Conservation (phyloP, 1,140 invertebrate species). For the Cherax destructor region DNA sequence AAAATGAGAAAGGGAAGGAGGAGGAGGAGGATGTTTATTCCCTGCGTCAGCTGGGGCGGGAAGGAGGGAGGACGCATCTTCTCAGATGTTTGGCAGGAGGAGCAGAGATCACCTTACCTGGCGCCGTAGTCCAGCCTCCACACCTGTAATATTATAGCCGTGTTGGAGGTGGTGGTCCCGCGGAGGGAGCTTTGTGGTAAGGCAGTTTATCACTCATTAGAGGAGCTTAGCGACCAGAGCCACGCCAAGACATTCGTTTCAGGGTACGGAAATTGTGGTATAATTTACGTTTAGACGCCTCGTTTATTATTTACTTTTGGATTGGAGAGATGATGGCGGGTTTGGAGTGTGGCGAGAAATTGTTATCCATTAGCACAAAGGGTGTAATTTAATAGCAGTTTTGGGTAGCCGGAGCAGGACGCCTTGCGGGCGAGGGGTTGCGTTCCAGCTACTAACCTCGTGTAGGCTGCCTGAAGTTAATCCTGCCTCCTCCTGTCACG, state of each 20-base stretch:
- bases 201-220: conserved; percentile 24
- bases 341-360: too few relatives aligned
- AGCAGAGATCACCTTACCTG: conserved; percentile 24
- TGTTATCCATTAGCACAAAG: neutral
- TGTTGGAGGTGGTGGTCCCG: too few relatives aligned
- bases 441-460: too few relatives aligned
- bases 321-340: neutral
- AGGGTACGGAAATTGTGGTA: too few relatives aligned
- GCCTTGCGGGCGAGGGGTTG: too few relatives aligned
- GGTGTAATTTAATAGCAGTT: neutral
- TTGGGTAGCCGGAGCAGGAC: neutral
- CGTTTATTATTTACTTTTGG: too few relatives aligned
- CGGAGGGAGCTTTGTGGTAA: neutral
- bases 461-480: too few relatives aligned
- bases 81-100: conserved; percentile 31
- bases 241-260: too few relatives aligned
- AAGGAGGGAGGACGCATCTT: conserved; percentile 1
- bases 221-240: neutral
- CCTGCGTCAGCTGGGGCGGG: conserved; percentile 21
- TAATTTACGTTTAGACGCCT: neutral
- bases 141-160: conserved; percentile 30
- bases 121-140: conserved; percentile 7
- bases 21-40: too few relatives aligned
- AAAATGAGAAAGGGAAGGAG: neutral
- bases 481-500: too few relatives aligned